phyloP scores from a whole-genome alignment of 92 coral and sea anemone species.

The Epizoanthus illoricatus region DNA sequence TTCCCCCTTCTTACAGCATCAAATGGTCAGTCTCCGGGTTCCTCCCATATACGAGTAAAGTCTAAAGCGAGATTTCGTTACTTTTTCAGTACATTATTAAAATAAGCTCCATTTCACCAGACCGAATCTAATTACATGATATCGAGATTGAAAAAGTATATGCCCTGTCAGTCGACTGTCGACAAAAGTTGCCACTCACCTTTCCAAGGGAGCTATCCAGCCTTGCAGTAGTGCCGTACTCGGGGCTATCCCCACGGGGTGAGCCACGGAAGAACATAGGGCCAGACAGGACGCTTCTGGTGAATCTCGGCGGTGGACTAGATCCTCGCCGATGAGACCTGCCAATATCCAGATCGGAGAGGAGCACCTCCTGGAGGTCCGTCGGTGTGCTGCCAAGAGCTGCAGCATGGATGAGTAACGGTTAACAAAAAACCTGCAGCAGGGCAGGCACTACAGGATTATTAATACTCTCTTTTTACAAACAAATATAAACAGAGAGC shows the following conservation, averaged over 20 bases:
- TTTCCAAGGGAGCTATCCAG: conserved; percentile 59
- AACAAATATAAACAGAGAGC: no score
- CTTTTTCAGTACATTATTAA: no score
- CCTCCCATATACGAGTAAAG: no score
- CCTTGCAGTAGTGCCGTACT: conserved; percentile 41
- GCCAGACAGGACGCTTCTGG: conserved; percentile 51
- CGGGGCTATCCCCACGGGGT: conserved; percentile 67
- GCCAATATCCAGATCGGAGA: conserved; percentile 72
- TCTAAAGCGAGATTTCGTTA: no score
- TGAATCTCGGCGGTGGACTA: conserved; percentile 62
- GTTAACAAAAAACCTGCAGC: no score
- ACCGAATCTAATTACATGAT: background rate
- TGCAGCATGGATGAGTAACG: conserved; percentile 12
- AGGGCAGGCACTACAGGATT: no score
- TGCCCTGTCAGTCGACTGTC: background rate
- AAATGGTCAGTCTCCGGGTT: no score
- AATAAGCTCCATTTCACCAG: no score
- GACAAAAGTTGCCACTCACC: conserved; percentile 42
- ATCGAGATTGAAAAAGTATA: background rate
- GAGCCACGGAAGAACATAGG: conserved; percentile 25
- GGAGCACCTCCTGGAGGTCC: conserved; percentile 62
- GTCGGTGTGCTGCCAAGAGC: conserved; percentile 78
- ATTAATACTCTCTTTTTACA: background rate
- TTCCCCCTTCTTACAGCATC: no score
- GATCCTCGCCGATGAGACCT: conserved; percentile 60